These are phyloP conservation scores for Manis javanica DNA, from an alignment of 2,797 vertebrate species.

Conservation along the genomic window DNA sequence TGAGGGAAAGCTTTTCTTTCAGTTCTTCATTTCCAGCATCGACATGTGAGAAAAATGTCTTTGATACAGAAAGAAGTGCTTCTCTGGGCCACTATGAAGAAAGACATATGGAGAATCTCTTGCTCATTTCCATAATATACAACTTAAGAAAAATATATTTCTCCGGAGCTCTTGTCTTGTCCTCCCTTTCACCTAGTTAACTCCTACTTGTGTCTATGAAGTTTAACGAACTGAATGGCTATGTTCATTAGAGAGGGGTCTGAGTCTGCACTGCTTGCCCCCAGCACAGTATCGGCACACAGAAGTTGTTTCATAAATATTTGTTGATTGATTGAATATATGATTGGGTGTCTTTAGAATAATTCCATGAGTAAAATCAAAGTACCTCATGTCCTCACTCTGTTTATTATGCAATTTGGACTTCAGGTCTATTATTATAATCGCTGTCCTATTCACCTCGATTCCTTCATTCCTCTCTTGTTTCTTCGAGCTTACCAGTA, in stretches of 20 bases:
- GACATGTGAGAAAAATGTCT: slow-evolving; percentile 89
- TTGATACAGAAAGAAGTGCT: slow-evolving; percentile 92
- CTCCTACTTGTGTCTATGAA: not conserved
- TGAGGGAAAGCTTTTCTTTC: slow-evolving; percentile 89
- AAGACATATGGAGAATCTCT: slow-evolving; percentile 21
- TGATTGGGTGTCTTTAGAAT: not conserved
- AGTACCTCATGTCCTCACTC: not conserved
- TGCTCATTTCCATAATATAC: not conserved
- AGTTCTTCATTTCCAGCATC: slow-evolving; percentile 88
- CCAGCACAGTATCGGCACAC: not conserved
- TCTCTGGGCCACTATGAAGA: slow-evolving; percentile 90
- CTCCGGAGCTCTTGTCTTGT: not conserved
- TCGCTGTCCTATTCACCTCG: not conserved
- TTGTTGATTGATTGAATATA: not conserved
- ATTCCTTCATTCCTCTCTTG: not conserved
- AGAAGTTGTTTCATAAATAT: not conserved
- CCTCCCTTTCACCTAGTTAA: not conserved
- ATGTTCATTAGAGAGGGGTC: not conserved
- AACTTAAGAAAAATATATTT: not conserved
- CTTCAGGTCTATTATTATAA: not conserved
- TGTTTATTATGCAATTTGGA: not conserved
- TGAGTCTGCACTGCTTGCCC: not conserved
- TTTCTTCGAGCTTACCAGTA: not conserved
- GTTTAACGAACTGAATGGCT: not conserved
- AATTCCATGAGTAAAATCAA: not conserved